Conservation (phyloP, 92 coral and sea anemone species). For the Montipora capitata region DNA sequence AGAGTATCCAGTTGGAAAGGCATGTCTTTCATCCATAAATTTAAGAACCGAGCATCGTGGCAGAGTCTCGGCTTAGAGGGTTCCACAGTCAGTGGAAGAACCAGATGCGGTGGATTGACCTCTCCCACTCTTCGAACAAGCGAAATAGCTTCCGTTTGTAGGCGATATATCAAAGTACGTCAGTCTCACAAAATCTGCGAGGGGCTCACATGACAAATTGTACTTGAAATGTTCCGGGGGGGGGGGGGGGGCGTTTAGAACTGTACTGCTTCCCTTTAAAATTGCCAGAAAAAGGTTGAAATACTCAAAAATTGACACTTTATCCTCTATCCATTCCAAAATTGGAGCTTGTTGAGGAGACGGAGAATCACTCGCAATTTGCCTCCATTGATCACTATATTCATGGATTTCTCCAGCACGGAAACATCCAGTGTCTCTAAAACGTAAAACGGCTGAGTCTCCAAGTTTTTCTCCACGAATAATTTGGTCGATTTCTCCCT, state of each 20-base stretch:
- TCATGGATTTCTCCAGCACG: slow-evolving; percentile 45
- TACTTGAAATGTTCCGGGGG: slow-evolving; percentile 7
- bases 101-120: slow-evolving; percentile 51
- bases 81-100: slow-evolving; percentile 54
- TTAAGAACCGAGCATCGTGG: slow-evolving; percentile 56
- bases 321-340: slow-evolving; percentile 24
- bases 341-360: slow-evolving; percentile 19
- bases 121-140: slow-evolving; percentile 29
- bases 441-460: neutral
- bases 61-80: slow-evolving; percentile 67
- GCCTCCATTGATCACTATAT: slow-evolving; percentile 10
- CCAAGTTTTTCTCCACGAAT: slow-evolving; percentile 1
- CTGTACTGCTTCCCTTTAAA: slow-evolving; percentile 27
- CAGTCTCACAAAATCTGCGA: slow-evolving; percentile 29
- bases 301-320: slow-evolving; percentile 27
- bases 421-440: slow-evolving; percentile 30
- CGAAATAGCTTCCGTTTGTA: slow-evolving; percentile 22
- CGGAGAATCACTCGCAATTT: slow-evolving; percentile 4
- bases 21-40: slow-evolving; percentile 59
- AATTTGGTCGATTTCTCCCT: slow-evolving; percentile 22
- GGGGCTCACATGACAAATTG: slow-evolving; percentile 31
- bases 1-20: slow-evolving; percentile 53
- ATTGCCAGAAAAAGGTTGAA: slow-evolving; percentile 28
- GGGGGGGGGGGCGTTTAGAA: neutral
- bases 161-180: slow-evolving; percentile 32